A percentile compares a stretch with the other conserved stretches of the same genome.
These are phyloP conservation scores for Mormoops blainvillei DNA, from an alignment of 2,113 vertebrate genomes.

Conservation along the genomic window DNA sequence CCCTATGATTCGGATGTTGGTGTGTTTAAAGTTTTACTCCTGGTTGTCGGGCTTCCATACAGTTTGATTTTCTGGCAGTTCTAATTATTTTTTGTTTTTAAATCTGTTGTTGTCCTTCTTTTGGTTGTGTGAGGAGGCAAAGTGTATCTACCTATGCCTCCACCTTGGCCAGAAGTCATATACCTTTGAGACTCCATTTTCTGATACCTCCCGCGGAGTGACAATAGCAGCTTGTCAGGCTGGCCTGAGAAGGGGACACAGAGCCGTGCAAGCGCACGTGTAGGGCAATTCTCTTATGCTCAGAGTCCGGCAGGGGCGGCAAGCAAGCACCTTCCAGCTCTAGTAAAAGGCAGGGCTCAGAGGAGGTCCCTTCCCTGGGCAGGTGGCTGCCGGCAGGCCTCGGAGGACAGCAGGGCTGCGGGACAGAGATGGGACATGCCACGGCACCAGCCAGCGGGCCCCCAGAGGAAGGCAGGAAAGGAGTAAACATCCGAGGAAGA, in stretches of 20 bases:
- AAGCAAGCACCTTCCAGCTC: neutral
- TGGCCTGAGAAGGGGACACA: neutral
- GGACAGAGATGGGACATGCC: neutral
- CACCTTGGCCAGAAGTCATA: too few species aligned
- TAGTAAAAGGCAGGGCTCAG: neutral
- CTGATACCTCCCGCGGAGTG: neutral
- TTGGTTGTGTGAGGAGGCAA: too few species aligned
- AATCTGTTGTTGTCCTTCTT: too few species aligned
- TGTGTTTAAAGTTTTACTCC: too few species aligned
- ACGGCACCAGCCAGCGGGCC: rapidly evolving
- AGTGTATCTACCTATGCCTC: too few species aligned
- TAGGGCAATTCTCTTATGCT: neutral
- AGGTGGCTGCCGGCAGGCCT: neutral
- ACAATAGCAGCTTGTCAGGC: too few species aligned
- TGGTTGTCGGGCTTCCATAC: too few species aligned
- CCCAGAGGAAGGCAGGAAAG: neutral
- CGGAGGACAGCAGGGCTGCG: neutral
- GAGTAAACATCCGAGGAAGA: neutral
- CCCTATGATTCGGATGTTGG: too few species aligned
- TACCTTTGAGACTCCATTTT: neutral
- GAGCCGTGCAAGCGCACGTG: rapidly evolving
- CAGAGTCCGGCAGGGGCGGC: neutral
- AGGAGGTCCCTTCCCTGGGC: neutral
- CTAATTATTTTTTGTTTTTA: too few species aligned
- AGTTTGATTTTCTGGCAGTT: too few species aligned